These are phyloP conservation scores for Crenichthys baileyi DNA, from an alignment of 2,797 vertebrate genomes.

Conservation along the genomic window DNA sequence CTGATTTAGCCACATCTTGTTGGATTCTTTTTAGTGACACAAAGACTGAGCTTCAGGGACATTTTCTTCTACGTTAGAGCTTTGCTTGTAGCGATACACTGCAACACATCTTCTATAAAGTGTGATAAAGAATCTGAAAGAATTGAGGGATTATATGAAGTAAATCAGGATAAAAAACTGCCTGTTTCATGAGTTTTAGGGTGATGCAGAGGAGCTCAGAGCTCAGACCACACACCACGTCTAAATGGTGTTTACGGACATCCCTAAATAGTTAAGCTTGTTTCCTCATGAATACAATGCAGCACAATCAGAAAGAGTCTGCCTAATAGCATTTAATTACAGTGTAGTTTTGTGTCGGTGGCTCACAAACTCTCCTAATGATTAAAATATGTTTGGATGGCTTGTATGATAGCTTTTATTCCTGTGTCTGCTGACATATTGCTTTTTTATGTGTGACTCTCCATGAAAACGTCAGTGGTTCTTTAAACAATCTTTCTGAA, in stretches of 20 bases:
- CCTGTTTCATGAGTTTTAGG: slow-evolving; percentile 18
- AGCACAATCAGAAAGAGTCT: slow-evolving; percentile 82
- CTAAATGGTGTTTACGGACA: slow-evolving; percentile 81
- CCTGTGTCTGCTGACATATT: slow-evolving; percentile 40
- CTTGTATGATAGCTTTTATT: slow-evolving; percentile 72
- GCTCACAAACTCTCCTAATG: slow-evolving; percentile 81
- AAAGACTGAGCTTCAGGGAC: not conserved
- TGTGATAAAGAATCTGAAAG: not conserved
- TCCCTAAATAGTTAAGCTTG: slow-evolving; percentile 79
- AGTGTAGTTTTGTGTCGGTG: slow-evolving; percentile 81
- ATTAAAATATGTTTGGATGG: slow-evolving; percentile 80
- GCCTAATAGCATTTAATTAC: slow-evolving; percentile 90
- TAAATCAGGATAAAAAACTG: slow-evolving; percentile 14
- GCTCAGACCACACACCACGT: slow-evolving; percentile 83
- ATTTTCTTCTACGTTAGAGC: not conserved
- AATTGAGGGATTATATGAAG: slow-evolving; percentile 1
- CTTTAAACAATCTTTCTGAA: slow-evolving; percentile 16
- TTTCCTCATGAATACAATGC: slow-evolving; percentile 83
- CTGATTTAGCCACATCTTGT: slow-evolving; percentile 15
- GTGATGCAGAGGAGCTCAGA: slow-evolving; percentile 47
- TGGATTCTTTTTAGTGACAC: slow-evolving; percentile 1
- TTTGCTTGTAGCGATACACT: not conserved
- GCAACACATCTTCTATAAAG: not conserved
- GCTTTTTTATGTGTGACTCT: slow-evolving; percentile 35
- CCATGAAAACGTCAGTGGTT: slow-evolving; percentile 49